Evolutionary conservation across 2,113 vertebrate species (phyloP), one percentile per base, ranked within the genome.

Genomic region (Platichthys stellatus): DNA sequence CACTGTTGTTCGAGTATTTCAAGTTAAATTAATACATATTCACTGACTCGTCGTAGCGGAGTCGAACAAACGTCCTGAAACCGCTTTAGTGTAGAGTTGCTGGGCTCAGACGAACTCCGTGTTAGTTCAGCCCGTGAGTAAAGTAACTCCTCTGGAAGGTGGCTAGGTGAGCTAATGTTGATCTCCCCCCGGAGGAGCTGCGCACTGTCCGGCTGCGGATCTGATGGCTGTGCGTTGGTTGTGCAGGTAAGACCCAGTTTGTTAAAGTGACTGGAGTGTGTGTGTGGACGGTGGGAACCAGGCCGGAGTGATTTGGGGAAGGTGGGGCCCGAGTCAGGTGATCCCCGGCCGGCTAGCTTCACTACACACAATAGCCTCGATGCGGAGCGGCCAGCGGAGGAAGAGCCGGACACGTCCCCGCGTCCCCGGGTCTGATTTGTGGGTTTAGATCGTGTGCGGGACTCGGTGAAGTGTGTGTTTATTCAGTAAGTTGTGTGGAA

Each of bases 201-300:
- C 67, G 60, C 26, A 40, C 61, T 71, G 79, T 77, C 45, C 53
- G 49, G 54, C 65, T 24, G 57, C 68, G 35, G 2, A 72, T 83
- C 90, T 51, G 85, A 95, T 95, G 94, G 94, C 94, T 89, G 94
- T 93, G 9, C 93, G 94, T 17, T 95, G 94, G 94, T 56, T 95
- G 71, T 95, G 94, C 94, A 95, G 94, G 94, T 95, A 90, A 90
- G 24, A 17, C 13, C 17, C 13, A 49, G 13, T 31, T 31, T 5
- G 17, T 28, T 5, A 6, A 28, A 28, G 31, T 31, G 31, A 31
- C 31, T 5, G 31, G 31, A 31, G 6, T 31, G 47, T 17, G 47
- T 2, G 15, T 43, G 35, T 12, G 17, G 12, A n/a, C 10, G n/a
- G 0, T 60, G n/a, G 0, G 20, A 7, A 26, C 1, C 17, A 1